Percentiles rank a stretch among this genome's conserved stretches.
phyloP scores from a whole-genome alignment of 1,140 invertebrate species.

The Littorina saxatilis region DNA sequence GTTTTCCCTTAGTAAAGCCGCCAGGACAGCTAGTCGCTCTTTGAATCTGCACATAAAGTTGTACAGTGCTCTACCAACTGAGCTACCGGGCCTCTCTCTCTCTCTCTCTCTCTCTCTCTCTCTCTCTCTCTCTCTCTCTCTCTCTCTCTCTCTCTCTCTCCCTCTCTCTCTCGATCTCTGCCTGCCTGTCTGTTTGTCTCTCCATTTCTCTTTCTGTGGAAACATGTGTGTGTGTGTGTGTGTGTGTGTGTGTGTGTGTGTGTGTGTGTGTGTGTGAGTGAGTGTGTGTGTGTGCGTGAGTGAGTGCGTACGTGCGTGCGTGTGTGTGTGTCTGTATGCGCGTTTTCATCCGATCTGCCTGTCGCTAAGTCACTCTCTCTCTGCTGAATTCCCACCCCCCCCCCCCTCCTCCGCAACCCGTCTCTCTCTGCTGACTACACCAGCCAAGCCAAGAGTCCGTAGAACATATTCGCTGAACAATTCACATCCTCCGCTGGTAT shows the following conservation, averaged over 20 bases:
- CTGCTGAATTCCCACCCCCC: too few species aligned
- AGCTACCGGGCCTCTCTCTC: too few species aligned
- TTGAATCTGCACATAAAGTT: neutral
- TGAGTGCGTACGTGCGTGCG: constrained; percentile 7
- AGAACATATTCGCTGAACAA: too few species aligned
- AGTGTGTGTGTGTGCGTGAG: constrained; percentile 12
- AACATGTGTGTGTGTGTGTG: neutral
- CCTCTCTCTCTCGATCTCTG: neutral
- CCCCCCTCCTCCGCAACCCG: too few species aligned
- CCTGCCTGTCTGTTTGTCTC: neutral
- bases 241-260: constrained; percentile 16
- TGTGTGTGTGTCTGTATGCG: constrained; percentile 13
- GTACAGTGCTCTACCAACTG: neutral
- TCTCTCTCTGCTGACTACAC: too few species aligned
- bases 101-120: too few species aligned
- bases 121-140: neutral
- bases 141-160: neutral
- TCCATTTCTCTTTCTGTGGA: neutral
- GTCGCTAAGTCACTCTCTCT: neutral
- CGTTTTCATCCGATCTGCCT: neutral
- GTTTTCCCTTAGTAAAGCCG: too few species aligned
- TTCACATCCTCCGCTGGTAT: too few species aligned
- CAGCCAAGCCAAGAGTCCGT: too few species aligned
- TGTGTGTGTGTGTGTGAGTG: constrained; percentile 16
- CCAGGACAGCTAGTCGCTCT: too few species aligned